These are phyloP conservation scores for Pachypsylla venusta DNA, from an alignment of 1,140 invertebrate species.

Conservation along the genomic window DNA sequence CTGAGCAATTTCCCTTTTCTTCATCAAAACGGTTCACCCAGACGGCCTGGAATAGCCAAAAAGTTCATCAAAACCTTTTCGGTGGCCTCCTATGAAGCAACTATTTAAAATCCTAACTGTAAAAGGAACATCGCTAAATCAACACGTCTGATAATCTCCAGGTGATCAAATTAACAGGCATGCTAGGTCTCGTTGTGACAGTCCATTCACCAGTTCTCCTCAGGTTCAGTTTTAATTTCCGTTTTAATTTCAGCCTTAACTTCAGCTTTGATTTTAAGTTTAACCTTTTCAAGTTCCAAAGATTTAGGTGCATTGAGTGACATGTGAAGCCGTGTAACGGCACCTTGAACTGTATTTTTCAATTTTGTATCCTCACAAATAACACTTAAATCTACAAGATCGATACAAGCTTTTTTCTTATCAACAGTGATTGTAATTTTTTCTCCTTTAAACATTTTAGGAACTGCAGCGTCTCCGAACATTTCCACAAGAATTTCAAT, in stretches of 20 bases:
- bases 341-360: background rate
- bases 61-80: no score
- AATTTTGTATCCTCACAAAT: background rate
- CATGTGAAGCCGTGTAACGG: background rate
- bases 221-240: background rate
- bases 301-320: constrained; percentile 2
- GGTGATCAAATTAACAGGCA: no score
- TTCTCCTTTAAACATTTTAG: constrained; percentile 85
- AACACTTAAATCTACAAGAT: constrained; percentile 48
- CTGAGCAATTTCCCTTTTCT: no score
- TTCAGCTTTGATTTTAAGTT: background rate
- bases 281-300: background rate
- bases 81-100: no score
- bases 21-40: no score
- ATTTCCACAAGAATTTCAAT: constrained; percentile 87
- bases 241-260: constrained; percentile 2
- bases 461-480: constrained; percentile 89
- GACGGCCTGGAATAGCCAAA: no score
- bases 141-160: no score
- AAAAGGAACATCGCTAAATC: no score
- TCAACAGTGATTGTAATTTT: constrained; percentile 72
- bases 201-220: background rate
- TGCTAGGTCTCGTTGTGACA: no score
- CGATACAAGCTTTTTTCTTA: constrained; percentile 70
- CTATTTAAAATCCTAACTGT: no score